A percentile compares a stretch with the other conserved stretches of the same genome.
phyloP scores from a whole-genome alignment of 2,113 vertebrate genomes.

The Phycodurus eques region DNA sequence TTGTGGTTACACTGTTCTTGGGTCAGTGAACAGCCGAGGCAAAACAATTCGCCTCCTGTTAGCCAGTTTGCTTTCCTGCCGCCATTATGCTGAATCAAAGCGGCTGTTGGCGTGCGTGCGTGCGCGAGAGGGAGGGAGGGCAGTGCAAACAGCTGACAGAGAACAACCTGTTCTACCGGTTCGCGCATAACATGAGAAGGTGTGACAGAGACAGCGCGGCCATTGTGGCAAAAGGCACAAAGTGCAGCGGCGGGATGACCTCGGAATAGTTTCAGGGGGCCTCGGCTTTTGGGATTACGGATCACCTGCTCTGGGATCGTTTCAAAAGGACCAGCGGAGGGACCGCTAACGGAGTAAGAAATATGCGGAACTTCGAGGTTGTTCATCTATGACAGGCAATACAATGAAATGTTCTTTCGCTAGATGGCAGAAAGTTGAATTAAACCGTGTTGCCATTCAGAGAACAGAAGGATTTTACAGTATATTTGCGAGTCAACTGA shows the following conservation, averaged over 20 bases:
- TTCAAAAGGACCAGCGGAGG: conserved; percentile 16
- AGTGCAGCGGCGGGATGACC: conserved; percentile 26
- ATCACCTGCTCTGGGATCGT: conserved; percentile 6
- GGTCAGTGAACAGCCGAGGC: not conserved
- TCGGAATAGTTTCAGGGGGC: not conserved
- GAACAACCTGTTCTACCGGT: conserved; percentile 64
- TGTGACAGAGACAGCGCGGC: conserved; percentile 66
- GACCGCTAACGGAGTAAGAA: not conserved
- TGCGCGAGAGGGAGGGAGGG: conserved; percentile 27
- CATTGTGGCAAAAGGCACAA: conserved; percentile 49
- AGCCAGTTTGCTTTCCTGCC: conserved; percentile 10
- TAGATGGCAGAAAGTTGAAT: not conserved
- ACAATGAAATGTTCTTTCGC: too few species aligned
- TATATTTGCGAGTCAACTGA: not conserved
- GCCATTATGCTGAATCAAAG: conserved; percentile 29
- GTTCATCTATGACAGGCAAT: too few species aligned
- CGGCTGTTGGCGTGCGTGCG: conserved; percentile 16
- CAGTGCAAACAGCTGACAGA: conserved; percentile 60
- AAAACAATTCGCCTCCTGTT: not conserved
- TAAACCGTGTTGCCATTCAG: not conserved
- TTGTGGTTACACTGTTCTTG: not conserved
- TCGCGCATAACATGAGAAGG: conserved; percentile 74
- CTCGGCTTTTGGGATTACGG: not conserved
- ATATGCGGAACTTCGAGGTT: not conserved
- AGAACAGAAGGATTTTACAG: too few species aligned